Evolutionary conservation across 2,888 invertebrate genomes (phyloP).

Genomic region (Ceratothoa steindachneri): DNA sequence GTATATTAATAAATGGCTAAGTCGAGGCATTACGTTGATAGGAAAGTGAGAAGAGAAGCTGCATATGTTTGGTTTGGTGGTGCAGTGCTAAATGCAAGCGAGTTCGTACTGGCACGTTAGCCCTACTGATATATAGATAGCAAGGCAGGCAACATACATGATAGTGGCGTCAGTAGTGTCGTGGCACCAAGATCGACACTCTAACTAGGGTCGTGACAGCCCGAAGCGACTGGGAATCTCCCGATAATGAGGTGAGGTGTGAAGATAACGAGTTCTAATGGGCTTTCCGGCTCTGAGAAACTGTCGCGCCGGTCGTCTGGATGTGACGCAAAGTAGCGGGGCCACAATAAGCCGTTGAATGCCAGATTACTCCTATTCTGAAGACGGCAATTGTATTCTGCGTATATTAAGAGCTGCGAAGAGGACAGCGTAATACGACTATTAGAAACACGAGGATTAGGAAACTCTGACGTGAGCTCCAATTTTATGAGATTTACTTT

Average conservation of each 20-base stretch:
- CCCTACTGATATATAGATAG: no score
- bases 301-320: neutral
- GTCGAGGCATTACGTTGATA: no score
- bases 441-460: neutral
- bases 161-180: neutral
- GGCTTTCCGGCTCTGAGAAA: neutral
- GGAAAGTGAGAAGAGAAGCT: no score
- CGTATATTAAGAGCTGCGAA: constrained; percentile 1
- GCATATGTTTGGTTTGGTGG: no score
- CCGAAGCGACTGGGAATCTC: neutral
- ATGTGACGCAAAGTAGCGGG: neutral
- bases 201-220: neutral
- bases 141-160: neutral
- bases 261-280: neutral
- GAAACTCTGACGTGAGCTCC: neutral
- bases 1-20: no score
- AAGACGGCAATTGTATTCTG: neutral
- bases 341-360: neutral
- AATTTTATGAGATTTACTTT: neutral
- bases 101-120: no score
- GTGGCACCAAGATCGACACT: neutral
- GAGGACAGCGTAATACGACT: neutral
- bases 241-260: neutral
- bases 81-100: no score
- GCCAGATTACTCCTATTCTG: neutral